Evolutionary conservation across 2,888 invertebrate genomes (phyloP), one percentile per base, ranked within the genome.

Genomic region (Volucella inanis): DNA sequence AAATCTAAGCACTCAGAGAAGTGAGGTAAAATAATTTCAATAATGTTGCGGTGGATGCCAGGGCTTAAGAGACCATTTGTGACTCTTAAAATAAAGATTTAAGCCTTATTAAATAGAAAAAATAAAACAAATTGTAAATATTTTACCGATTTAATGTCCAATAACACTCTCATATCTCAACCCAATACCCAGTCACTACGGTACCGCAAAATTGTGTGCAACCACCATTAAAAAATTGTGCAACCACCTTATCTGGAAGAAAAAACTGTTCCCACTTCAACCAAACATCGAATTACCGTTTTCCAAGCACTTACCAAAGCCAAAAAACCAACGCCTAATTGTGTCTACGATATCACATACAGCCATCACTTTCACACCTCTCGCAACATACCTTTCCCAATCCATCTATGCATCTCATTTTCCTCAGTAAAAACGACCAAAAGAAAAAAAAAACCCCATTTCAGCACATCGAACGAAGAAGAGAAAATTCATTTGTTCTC

Each of bases 301-400:
- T 80, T 65, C 80, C 6, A 47, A 71, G n/a, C 80, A 61, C 75
- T 61, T 67, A 47, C 84, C 11, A 80, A 84, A 71, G 70, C 76
- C 67, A 67, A 43, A 67, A 71, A 85, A 85, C 85, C 85, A 85
- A 85, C 85, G 85, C 85, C 85, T 85, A 85, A 76, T 71, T 50
- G 15, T 18, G 15, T 22, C 64, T 80, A 80, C 80, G 76, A 85
- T 85, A 85, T 84, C 6, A 45, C 18, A 15, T 31, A 3, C 54
- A n/a, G 31, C 39, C 49, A 57, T 57, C 80, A 31, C 64, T 0
- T n/a, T 85, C 50, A 9, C 43, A 38, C 81, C 14, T 39, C 22
- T 22, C 43, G 67, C 71, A 85, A 72, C 62, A 76, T 61, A 31
- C 52, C 10, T 85, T 85, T 77, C 85, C 81, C 85, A 71, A 57